Evolutionary conservation across 2,113 vertebrate species (phyloP), one percentile per base, ranked within the genome.

Genomic region (Eleginops maclovinus): DNA sequence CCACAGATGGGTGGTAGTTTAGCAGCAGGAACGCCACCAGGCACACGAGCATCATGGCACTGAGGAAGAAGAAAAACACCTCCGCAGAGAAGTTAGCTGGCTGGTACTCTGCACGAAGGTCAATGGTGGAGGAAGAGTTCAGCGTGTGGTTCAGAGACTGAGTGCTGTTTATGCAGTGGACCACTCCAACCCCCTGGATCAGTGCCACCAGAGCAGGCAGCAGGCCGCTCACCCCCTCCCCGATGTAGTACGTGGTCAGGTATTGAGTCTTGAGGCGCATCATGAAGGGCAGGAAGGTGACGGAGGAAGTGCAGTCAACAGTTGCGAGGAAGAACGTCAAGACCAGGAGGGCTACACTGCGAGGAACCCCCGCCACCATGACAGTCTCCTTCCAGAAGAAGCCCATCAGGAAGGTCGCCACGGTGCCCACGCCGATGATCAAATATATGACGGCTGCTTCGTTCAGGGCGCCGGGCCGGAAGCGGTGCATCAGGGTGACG

Each of bases 251-350:
- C 26, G 91, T 93, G 87, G 93, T 94, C 10, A 96, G 91, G 80
- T 93, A 96, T 65, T 80, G 76, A 0, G 94, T 75, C 62, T 87
- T 82, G 43, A 96, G 92, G 16, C 87, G 93, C 88, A 88, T 94
- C 95, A 95, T 96, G 82, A 95, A 96, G 41, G 96, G 96, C 63
- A 96, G 89, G 87, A 96, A 96, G 46, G 95, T 96, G 71, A 96
- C 96, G 0, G 96, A 96, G 47, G 95, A 96, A 0, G 95, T 96
- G 91, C 95, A 96, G 93, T 96, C 96, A 2, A 96, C 95, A 14
- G 84, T 44, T 0, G 95, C 91, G 1, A 96, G 92, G 73, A 95
- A 95, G 85, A 96, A 96, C 19, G 95, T 92, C 2, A 96, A 81
- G 13, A 83, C 47, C 0, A 96, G 85, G 1, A 96, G 92, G 12